A percentile compares a stretch with the other conserved stretches of the same genome.
Evolutionary conservation across 1,140 invertebrate genomes (phyloP).

Genomic region (Drosophila takahashii): DNA sequence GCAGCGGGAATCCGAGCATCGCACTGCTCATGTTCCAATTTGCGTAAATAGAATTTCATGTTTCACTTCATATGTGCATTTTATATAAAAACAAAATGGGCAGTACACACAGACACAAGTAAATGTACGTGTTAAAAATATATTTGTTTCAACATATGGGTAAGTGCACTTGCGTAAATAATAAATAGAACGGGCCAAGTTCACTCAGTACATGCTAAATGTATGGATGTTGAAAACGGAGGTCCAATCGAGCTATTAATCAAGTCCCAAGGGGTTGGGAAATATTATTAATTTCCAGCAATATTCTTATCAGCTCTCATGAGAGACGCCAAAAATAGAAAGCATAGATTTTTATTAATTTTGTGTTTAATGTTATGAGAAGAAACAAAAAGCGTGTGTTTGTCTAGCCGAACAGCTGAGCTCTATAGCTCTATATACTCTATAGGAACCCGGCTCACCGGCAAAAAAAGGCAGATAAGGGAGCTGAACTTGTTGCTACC

Average conservation of each 20-base stretch:
- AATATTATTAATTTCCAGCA: constrained; percentile 6
- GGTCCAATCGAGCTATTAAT: constrained; percentile 37
- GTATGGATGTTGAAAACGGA: constrained; percentile 45
- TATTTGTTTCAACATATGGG: constrained; percentile 32
- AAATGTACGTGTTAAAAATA: constrained; percentile 30
- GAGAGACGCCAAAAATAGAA: constrained; percentile 28
- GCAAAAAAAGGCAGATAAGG: constrained; percentile 14
- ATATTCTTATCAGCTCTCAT: constrained; percentile 23
- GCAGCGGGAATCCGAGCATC: constrained; percentile 28
- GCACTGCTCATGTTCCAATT: constrained; percentile 31
- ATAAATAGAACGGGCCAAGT: constrained; percentile 51
- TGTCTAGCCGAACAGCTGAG: constrained; percentile 38
- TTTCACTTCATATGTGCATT: constrained; percentile 50
- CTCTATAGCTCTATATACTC: not conserved
- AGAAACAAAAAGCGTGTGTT: constrained; percentile 25
- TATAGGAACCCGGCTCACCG: constrained; percentile 13
- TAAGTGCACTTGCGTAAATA: constrained; percentile 77
- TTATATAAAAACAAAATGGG: constrained; percentile 46
- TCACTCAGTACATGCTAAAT: constrained; percentile 50
- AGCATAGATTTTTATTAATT: constrained; percentile 14
- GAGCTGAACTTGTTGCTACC: constrained; percentile 34
- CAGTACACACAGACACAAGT: constrained; percentile 7
- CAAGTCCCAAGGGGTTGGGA: constrained; percentile 20
- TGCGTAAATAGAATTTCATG: constrained; percentile 57
- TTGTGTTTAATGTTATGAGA: constrained; percentile 23